Base-by-base conservation (phyloP, 2,888 invertebrate species). In the Lycaena phlaeas region DNA sequence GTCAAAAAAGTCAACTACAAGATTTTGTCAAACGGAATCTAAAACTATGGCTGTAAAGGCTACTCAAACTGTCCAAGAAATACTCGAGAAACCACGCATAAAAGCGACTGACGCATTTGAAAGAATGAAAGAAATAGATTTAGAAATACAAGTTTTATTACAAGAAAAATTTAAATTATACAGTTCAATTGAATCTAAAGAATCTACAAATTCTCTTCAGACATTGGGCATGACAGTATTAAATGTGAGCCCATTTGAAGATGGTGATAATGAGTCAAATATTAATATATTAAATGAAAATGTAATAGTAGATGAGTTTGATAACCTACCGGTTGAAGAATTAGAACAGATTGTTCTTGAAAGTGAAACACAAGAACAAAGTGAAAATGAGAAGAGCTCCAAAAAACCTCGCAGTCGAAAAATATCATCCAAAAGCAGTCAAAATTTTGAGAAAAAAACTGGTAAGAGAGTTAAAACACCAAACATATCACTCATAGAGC, bases 91-190 rank as follows among this genome's bases (percentile, higher is more conserved):
- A 41, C 59, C 52, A 14, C 50, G 43, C 36, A 26, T 49, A 1
- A 62, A 56, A 45, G 52, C 69, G 11, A 65, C 57, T 39, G 76
- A 76, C 38, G 61, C 86, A 5, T 72, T 87, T 53, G 79, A 86
- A 38, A 77, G 87, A 59, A 87, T 89, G 86, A 86, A 87, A 49
- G 84, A 87, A 56, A 88, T 88, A 42, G 88, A 89, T 52, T 58
- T 86, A 44, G 86, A 87, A 56, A 87, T 88, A 51, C 87, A 87
- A 50, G 73, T 73, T 27, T 59, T 88, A 34, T 61, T 87, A 48
- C 82, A 86, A 54, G 87, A 88, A 55, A 88, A 88, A 54, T 85
- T 88, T 56, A 78, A 82, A 50, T 56, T 88, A 5, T 88, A 88
- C 50, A 81, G 76, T 52, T 78, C 84, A 44, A 53, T 88, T 42